Evolutionary conservation across 1,140 invertebrate genomes (phyloP).

Genomic region (Heliconius himera): DNA sequence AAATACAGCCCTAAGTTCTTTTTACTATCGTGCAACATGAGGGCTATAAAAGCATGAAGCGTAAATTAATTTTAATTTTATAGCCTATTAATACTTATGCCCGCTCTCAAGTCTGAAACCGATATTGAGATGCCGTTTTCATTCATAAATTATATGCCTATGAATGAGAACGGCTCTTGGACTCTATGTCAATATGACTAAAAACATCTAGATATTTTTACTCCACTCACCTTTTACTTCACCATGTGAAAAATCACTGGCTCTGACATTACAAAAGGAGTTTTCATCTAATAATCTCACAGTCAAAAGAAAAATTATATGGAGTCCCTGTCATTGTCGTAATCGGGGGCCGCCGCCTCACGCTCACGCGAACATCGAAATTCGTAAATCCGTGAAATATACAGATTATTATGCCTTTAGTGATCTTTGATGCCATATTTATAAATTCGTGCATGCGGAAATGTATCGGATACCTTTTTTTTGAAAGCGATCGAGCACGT

Average conservation of each 20-base stretch:
- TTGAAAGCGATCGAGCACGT: conserved; percentile 5
- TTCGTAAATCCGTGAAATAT: conserved; percentile 61
- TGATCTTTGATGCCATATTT: conserved; percentile 31
- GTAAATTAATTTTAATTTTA: too few species aligned
- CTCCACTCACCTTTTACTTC: not conserved
- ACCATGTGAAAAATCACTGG: conserved; percentile 16
- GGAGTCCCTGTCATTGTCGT: conserved; percentile 50
- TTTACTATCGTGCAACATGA: too few species aligned
- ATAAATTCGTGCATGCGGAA: conserved; percentile 25
- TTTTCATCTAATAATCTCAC: conserved; percentile 37
- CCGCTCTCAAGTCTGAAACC: too few species aligned
- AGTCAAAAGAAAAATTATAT: conserved; percentile 43
- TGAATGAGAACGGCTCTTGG: too few species aligned
- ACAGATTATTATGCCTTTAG: conserved; percentile 49
- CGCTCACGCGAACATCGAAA: conserved; percentile 58
- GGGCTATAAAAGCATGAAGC: too few species aligned
- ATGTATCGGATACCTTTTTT: conserved; percentile 29
- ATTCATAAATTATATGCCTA: too few species aligned
- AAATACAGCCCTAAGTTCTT: too few species aligned
- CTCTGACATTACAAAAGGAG: conserved; percentile 38
- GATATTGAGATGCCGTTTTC: too few species aligned
- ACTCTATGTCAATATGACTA: not conserved
- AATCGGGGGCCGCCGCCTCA: conserved; percentile 44
- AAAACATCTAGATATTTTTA: not conserved
- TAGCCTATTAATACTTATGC: too few species aligned